Percentiles rank a stretch among this genome's conserved stretches.
phyloP scores from a whole-genome alignment of 2,113 vertebrate species.

The Thymallus thymallus region DNA sequence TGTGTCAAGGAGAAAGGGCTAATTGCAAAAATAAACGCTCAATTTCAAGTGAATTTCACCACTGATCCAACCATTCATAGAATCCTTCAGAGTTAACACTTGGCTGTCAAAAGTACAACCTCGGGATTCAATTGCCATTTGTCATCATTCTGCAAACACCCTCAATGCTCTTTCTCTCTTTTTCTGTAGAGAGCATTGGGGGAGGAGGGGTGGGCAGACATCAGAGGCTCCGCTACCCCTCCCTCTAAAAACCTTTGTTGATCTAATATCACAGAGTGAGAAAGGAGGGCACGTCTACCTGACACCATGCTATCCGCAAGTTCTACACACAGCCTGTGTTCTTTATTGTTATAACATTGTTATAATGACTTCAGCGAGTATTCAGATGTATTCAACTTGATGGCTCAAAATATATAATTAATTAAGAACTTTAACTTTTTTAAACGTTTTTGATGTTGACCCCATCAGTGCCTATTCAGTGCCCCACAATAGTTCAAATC shows the following conservation, averaged over 20 bases:
- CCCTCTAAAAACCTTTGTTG: background rate
- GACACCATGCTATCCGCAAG: slow-evolving; percentile 13
- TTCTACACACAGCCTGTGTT: too few relatives aligned
- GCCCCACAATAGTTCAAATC: too few relatives aligned
- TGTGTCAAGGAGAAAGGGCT: too few relatives aligned
- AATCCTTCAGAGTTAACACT: slow-evolving; percentile 2
- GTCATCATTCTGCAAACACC: background rate
- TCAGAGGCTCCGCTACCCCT: background rate
- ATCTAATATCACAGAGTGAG: background rate
- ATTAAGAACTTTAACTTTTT: too few relatives aligned
- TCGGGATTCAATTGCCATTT: slow-evolving; percentile 13
- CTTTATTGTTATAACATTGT: too few relatives aligned
- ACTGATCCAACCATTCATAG: background rate
- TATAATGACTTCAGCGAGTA: too few relatives aligned
- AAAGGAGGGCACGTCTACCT: background rate
- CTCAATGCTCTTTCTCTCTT: background rate
- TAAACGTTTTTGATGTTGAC: too few relatives aligned
- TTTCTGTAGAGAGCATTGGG: background rate
- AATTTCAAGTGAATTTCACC: too few relatives aligned
- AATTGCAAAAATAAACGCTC: too few relatives aligned
- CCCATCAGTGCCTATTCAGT: too few relatives aligned
- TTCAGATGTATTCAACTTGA: too few relatives aligned
- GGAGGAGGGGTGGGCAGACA: background rate
- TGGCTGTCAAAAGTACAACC: slow-evolving; percentile 26
- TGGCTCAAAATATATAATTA: too few relatives aligned